These are phyloP conservation scores for Cydia amplana DNA, from an alignment of 1,140 invertebrate genomes.

Conservation along the genomic window DNA sequence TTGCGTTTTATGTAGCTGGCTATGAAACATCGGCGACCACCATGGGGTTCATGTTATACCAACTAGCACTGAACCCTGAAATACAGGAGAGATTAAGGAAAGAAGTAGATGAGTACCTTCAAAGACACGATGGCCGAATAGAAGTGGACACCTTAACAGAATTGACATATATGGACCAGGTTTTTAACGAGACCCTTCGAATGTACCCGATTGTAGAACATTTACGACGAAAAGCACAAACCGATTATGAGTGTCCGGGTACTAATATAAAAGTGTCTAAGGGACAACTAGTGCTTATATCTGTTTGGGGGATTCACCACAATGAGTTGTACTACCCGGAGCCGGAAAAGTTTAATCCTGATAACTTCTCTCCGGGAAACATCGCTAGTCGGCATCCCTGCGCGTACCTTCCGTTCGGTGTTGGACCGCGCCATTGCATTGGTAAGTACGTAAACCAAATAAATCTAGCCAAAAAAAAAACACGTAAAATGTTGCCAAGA, in stretches of 20 bases:
- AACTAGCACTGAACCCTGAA: conserved; percentile 58
- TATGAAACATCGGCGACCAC: conserved; percentile 56
- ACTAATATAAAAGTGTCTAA: conserved; percentile 73
- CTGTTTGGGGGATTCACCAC: conserved; percentile 44
- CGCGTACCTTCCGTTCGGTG: conserved; percentile 80
- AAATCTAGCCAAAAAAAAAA: no score
- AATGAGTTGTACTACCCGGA: conserved; percentile 47
- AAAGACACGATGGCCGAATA: conserved; percentile 58
- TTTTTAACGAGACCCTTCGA: conserved; percentile 78
- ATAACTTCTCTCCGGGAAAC: conserved; percentile 71
- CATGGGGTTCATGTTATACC: conserved; percentile 55
- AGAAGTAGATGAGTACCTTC: conserved; percentile 66
- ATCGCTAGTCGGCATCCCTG: conserved; percentile 65
- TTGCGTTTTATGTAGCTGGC: conserved; percentile 62
- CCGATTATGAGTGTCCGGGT: conserved; percentile 77
- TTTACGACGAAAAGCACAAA: conserved; percentile 75
- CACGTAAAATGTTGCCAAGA: no score
- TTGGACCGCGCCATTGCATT: conserved; percentile 81
- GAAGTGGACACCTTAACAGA: conserved; percentile 66
- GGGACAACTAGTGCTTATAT: conserved; percentile 51
- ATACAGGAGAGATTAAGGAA: conserved; percentile 64
- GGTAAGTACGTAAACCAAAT: conserved; percentile 54
- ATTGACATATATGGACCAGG: conserved; percentile 67
- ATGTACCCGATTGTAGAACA: conserved; percentile 80
- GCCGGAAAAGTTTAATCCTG: conserved; percentile 82